Evolutionary conservation across 2,888 invertebrate species (phyloP), one percentile per base, ranked within the genome.

Genomic region (Eristalis tenax): DNA sequence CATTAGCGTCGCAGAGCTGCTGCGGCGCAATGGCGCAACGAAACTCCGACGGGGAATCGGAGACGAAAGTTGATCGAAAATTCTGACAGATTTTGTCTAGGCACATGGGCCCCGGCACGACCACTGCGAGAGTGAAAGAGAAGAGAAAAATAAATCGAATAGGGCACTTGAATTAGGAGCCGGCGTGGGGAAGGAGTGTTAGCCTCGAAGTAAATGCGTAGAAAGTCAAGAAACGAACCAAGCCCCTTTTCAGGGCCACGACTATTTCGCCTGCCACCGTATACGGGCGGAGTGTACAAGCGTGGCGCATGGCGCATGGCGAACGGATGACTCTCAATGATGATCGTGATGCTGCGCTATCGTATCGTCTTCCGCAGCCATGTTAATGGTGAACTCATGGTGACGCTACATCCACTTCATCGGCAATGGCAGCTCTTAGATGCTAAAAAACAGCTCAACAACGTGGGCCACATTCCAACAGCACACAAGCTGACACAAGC

Each of bases 401-500:
- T 87, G 86, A 87, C 83, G 82, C 82, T 82, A 82, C 84, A 76
- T 81, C 73, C 71, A 81, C 80, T 82, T 82, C 85, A 78, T 86
- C 69, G 84, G 71, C 81, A 81, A 85, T 85, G 80, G 84, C 82
- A 78, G 82, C 83, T 83, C 43, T 83, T 79, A 87, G 83, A 83
- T 79, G 86, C 61, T 79, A 83, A 79, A 84, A 61, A 81, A 61
- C 61, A 61, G 63, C 40, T 61, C 76, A 78, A 50, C 69, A 63
- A 87, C 87, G 87, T 87, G 87, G 87, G 87, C 87, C 87, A 87
- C 87, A 87, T 86, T 86, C 83, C 78, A 71, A 86, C 78, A 78
- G 83, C 83, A 83, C 85, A 81, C 80, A 65, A 69, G 56, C 73
- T 43, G 18, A 8, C 18, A n/a, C 18, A n/a, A 50, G 50, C 50